These are phyloP conservation scores for Aspidiotus rigidus DNA, from an alignment of 2,888 invertebrate species.

Conservation along the genomic window DNA sequence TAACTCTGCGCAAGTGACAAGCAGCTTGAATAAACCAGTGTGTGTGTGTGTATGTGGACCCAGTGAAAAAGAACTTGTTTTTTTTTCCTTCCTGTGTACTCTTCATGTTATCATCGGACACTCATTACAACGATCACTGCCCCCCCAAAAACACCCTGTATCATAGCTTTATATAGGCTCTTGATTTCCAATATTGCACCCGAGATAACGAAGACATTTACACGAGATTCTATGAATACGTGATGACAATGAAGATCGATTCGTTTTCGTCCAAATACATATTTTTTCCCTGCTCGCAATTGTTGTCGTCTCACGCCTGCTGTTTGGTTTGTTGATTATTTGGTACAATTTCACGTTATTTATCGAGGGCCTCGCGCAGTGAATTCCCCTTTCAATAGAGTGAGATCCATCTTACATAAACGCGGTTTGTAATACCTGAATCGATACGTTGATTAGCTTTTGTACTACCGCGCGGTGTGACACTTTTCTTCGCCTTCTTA, in stretches of 20 bases:
- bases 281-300: slow-evolving; percentile 13
- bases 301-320: slow-evolving; percentile 31
- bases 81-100: too few species aligned
- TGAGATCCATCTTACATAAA: not conserved
- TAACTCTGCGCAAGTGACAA: too few species aligned
- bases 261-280: slow-evolving; percentile 28
- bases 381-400: too few species aligned
- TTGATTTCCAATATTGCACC: too few species aligned
- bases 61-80: too few species aligned
- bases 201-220: slow-evolving; percentile 11
- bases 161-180: too few species aligned
- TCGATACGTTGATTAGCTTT: slow-evolving; percentile 33
- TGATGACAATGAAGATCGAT: slow-evolving; percentile 26
- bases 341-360: slow-evolving; percentile 10
- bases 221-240: not conserved
- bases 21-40: too few species aligned
- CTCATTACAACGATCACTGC: too few species aligned
- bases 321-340: slow-evolving; percentile 31
- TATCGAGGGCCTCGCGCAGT: not conserved
- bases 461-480: slow-evolving; percentile 19
- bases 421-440: slow-evolving; percentile 32
- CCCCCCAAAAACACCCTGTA: too few species aligned
- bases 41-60: too few species aligned
- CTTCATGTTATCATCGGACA: too few species aligned
- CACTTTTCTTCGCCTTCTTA: slow-evolving; percentile 17